These are phyloP conservation scores for Muraenolepis orangiensis DNA, from an alignment of 2,797 vertebrate species.

Conservation along the genomic window DNA sequence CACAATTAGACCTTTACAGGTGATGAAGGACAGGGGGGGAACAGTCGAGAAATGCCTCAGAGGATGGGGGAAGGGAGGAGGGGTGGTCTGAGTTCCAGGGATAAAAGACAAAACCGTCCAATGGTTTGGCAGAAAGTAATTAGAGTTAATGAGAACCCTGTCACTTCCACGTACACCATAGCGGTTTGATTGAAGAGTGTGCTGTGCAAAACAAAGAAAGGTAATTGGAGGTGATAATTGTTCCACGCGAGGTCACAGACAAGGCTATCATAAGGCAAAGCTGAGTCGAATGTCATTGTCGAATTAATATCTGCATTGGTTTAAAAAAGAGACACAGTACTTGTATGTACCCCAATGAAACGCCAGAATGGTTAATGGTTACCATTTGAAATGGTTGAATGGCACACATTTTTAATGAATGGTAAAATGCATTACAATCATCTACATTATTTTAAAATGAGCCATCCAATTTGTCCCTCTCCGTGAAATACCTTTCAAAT, in stretches of 20 bases:
- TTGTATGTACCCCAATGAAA: background rate
- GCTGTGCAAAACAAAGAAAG: slow-evolving; percentile 49
- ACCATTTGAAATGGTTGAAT: background rate
- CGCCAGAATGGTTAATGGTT: background rate
- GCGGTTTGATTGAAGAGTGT: slow-evolving; percentile 36
- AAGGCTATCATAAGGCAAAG: slow-evolving; percentile 11
- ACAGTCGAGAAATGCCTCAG: background rate
- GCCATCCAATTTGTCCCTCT: background rate
- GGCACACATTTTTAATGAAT: background rate
- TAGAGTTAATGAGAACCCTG: slow-evolving; percentile 57
- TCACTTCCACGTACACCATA: slow-evolving; percentile 40
- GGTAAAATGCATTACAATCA: background rate
- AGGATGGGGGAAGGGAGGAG: slow-evolving; percentile 12
- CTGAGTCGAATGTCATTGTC: slow-evolving; percentile 28
- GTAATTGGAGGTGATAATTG: slow-evolving; percentile 37
- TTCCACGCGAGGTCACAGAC: slow-evolving; percentile 37
- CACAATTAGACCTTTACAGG: slow-evolving; percentile 71
- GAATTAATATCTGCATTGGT: slow-evolving; percentile 20
- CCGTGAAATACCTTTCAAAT: background rate
- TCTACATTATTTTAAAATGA: background rate
- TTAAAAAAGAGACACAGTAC: background rate
- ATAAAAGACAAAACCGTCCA: slow-evolving; percentile 46
- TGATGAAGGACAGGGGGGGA: slow-evolving; percentile 61
- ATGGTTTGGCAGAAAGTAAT: slow-evolving; percentile 54
- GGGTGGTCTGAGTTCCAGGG: slow-evolving; percentile 21